phyloP scores from a whole-genome alignment of 2,113 vertebrate genomes.

The Saiga tatarica region DNA sequence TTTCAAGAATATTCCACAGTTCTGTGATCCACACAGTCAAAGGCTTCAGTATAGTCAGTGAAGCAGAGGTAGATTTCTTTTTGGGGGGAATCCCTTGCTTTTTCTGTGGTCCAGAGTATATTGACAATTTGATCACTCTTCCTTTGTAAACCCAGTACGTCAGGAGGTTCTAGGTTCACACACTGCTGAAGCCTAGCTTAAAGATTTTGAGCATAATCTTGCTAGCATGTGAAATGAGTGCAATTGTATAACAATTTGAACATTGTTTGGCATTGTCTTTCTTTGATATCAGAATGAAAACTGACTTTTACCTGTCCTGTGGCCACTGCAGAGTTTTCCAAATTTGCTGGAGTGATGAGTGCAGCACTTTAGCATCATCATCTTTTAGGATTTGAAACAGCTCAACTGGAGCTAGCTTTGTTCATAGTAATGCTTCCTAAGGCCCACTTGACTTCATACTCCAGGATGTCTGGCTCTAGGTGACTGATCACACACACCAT shows the following conservation, averaged over 20 bases:
- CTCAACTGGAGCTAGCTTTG: background rate
- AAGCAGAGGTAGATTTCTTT: background rate
- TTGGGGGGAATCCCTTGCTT: background rate
- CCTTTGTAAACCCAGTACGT: background rate
- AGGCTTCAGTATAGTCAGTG: background rate
- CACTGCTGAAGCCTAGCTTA: background rate
- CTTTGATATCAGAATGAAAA: rapidly evolving
- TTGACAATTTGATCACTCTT: background rate
- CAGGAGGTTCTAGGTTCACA: background rate
- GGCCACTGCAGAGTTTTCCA: background rate
- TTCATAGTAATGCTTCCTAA: background rate
- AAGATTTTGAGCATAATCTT: background rate
- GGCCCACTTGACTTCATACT: background rate
- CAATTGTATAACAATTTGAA: background rate
- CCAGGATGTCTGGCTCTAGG: background rate
- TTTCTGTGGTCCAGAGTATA: background rate
- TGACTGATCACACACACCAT: background rate
- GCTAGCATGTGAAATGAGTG: background rate
- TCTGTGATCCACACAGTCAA: background rate
- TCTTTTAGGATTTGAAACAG: background rate
- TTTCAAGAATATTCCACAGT: background rate
- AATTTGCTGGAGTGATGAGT: background rate
- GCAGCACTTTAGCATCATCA: background rate
- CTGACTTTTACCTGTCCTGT: background rate
- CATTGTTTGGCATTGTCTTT: background rate